A percentile compares a stretch with the other conserved stretches of the same genome.
These are phyloP conservation scores for Drosophila pseudotakahashii DNA, from an alignment of 2,888 invertebrate species.

Conservation along the genomic window DNA sequence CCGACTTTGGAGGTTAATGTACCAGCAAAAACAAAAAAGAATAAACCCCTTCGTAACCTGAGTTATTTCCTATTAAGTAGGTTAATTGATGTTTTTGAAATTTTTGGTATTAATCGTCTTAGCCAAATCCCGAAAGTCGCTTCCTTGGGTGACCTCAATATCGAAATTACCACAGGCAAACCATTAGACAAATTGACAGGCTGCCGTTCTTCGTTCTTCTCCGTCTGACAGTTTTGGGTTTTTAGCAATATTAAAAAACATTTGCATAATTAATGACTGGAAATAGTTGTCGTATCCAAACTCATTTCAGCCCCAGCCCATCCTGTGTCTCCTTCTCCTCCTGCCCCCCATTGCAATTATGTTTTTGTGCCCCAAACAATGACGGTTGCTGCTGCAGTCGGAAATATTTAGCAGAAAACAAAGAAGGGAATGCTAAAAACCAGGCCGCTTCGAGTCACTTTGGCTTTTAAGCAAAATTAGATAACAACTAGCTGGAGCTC, in stretches of 20 bases:
- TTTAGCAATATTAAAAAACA: constrained; percentile 62
- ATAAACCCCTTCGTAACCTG: constrained; percentile 48
- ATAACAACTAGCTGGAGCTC: constrained; percentile 54
- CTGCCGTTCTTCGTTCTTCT: constrained; percentile 17
- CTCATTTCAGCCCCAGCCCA: constrained; percentile 24
- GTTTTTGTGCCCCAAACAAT: constrained; percentile 57
- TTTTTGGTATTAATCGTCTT: neutral
- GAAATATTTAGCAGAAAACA: constrained; percentile 63
- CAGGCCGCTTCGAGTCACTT: constrained; percentile 33
- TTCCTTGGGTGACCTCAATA: constrained; percentile 6
- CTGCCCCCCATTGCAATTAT: constrained; percentile 40
- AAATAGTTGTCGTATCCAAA: constrained; percentile 55
- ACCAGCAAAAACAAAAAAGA: constrained; percentile 57
- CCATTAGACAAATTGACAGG: constrained; percentile 68
- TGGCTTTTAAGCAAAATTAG: constrained; percentile 63
- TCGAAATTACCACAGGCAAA: constrained; percentile 7
- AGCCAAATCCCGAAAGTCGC: constrained; percentile 1
- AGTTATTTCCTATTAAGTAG: constrained; percentile 54
- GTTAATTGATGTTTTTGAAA: constrained; percentile 64
- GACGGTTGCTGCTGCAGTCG: constrained; percentile 63
- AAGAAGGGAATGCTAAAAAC: constrained; percentile 26
- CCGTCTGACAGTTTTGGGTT: constrained; percentile 21
- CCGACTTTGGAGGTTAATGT: constrained; percentile 39
- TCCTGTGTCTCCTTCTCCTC: constrained; percentile 9
- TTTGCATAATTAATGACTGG: constrained; percentile 70